Base-by-base conservation (phyloP, 2,113 vertebrate species). In the Gobius niger region DNA sequence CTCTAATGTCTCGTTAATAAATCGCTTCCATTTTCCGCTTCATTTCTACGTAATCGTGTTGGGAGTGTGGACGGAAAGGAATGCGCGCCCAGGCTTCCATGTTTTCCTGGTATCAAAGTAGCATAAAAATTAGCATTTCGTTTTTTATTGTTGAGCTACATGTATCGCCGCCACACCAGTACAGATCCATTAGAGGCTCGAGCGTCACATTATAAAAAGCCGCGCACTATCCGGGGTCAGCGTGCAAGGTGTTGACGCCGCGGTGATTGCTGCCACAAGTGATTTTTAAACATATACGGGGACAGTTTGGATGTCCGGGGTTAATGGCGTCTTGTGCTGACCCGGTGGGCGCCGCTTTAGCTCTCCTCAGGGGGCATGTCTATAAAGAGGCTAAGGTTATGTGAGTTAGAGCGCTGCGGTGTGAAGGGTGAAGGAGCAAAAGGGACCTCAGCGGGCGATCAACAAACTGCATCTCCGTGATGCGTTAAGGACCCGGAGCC, bases 1-100 rank as follows among this genome's bases (percentile, higher is more conserved):
- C 91, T 91, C 91, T 92, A 92, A 92, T 93, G 91, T 91, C 90
- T 91, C 85, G 91, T 93, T 93, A 93, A 92, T 92, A 92, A 92
- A 93, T 92, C 89, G 89, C 91, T 92, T 92, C 93, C 91, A 91
- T 91, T 92, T 93, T 92, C 89, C 90, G 89, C 90, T 90, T 90
- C 91, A 89, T 91, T 90, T 91, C 87, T 86, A 84, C 85, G 87
- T 87, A 89, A 89, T 90, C 87, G 87, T 42, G 85, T 86, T 85
- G 83, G 77, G 80, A 88, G 81, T 85, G 84, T 82, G 86, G 78
- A 89, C 81, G 69, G 70, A 84, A 81, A 84, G 81, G 87, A 90
- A 90, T 89, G 87, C 85, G 82, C 82, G 76, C 82, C 78, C 52
- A 7, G 73, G 76, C 63, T 85, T 66, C 79, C 70, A 74, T 89